These are phyloP conservation scores for Oryctes rhinoceros DNA, from an alignment of 1,140 invertebrate genomes.

Conservation along the genomic window DNA sequence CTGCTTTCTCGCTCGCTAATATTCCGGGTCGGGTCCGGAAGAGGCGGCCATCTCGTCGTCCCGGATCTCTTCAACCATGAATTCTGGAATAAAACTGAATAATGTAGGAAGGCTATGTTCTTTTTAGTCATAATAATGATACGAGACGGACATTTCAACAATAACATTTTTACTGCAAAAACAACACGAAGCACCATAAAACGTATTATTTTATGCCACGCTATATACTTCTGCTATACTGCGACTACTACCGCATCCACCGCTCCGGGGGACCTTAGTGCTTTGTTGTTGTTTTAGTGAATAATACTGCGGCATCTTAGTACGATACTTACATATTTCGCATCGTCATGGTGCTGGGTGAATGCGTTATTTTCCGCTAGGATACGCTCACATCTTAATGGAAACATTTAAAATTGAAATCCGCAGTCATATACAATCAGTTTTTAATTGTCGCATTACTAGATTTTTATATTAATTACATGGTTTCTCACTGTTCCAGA, in stretches of 20 bases:
- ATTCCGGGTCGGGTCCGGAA: slow-evolving; percentile 48
- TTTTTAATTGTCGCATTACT: too few species aligned
- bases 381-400: not conserved
- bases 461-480: too few species aligned
- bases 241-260: not conserved
- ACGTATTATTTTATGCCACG: slow-evolving; percentile 30
- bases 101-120: slow-evolving; percentile 45
- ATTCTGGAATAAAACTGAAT: slow-evolving; percentile 51
- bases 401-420: too few species aligned
- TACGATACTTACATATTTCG: not conserved
- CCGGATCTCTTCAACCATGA: slow-evolving; percentile 50
- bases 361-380: not conserved
- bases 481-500: too few species aligned
- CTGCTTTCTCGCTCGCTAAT: slow-evolving; percentile 42
- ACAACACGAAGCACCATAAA: slow-evolving; percentile 23
- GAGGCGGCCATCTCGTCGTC: slow-evolving; percentile 47
- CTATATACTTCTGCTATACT: not conserved
- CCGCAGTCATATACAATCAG: too few species aligned
- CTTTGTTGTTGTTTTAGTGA: slow-evolving; percentile 13
- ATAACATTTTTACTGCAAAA: slow-evolving; percentile 36
- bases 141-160: slow-evolving; percentile 36
- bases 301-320: not conserved
- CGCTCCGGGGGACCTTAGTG: not conserved
- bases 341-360: not conserved
- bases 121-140: slow-evolving; percentile 38